Conservation (phyloP, 2,113 vertebrate genomes). For the Bettongia penicillata region DNA sequence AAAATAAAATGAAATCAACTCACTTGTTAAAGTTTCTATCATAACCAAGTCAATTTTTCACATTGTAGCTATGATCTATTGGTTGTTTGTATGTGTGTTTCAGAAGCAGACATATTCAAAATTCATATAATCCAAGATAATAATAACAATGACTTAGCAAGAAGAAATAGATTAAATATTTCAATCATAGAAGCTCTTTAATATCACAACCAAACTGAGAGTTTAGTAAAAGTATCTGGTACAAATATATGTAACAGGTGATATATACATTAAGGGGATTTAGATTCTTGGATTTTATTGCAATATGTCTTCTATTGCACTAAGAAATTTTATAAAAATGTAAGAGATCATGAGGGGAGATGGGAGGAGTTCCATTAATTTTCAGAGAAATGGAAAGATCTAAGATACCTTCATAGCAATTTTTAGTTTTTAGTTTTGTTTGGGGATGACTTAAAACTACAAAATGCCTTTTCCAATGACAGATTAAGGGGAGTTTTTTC, state of each 20-base stretch:
- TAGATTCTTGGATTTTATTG: neutral
- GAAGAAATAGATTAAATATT: neutral
- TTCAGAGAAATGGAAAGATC: neutral
- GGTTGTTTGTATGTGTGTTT: neutral
- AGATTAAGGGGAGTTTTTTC: slow-evolving; percentile 69
- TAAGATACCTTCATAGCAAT: neutral
- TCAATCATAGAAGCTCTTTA: neutral
- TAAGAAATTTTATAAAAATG: neutral
- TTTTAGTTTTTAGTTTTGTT: slow-evolving; percentile 60
- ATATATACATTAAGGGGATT: rapidly evolving
- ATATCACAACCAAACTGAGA: neutral
- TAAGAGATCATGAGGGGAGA: neutral
- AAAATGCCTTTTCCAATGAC: slow-evolving; percentile 71
- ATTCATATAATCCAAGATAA: rapidly evolving
- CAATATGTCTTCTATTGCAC: neutral
- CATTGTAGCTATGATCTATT: neutral
- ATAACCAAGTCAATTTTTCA: neutral
- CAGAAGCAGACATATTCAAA: neutral
- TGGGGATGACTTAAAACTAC: slow-evolving; percentile 52
- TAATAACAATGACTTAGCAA: neutral
- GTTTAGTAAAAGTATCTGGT: neutral
- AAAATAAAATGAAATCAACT: neutral
- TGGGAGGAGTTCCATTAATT: neutral
- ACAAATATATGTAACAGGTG: neutral
- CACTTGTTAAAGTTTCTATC: neutral